A percentile compares a stretch with the other conserved stretches of the same genome.
phyloP scores from a whole-genome alignment of 35 echinoderm and acorn worm genomes.

The Ophiothrix spiculata region DNA sequence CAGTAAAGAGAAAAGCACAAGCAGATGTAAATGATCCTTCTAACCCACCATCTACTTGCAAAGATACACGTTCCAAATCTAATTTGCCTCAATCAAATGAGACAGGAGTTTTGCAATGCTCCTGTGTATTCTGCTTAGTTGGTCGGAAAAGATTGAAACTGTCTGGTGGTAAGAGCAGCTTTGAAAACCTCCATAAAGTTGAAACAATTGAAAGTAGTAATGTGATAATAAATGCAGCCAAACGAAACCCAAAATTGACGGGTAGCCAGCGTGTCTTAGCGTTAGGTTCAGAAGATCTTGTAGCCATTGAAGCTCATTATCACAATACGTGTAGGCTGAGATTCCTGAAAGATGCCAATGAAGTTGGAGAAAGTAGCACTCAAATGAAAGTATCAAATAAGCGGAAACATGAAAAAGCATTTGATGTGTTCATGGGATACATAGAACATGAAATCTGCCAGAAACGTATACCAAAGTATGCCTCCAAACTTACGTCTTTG shows the following conservation, averaged over 20 bases:
- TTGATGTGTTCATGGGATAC: too few species aligned
- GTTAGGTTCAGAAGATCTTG: constrained; percentile 38
- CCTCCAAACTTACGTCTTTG: too few species aligned
- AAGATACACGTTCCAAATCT: too few species aligned
- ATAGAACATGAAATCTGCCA: too few species aligned
- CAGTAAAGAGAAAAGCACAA: constrained; percentile 30
- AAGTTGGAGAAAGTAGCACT: background rate
- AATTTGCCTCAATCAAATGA: too few species aligned
- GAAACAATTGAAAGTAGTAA: constrained; percentile 30
- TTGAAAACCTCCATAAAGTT: constrained; percentile 44
- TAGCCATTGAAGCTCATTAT: constrained; percentile 43
- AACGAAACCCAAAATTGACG: constrained; percentile 21
- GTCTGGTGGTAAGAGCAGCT: background rate
- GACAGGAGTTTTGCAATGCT: too few species aligned
- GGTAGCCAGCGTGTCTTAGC: constrained; percentile 27
- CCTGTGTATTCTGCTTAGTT: too few species aligned
- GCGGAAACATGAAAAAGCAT: too few species aligned
- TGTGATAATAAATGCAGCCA: constrained; percentile 26
- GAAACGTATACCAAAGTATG: too few species aligned
- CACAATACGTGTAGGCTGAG: constrained; percentile 34
- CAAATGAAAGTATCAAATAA: background rate
- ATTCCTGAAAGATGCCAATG: constrained; percentile 21
- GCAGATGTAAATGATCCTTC: too few species aligned
- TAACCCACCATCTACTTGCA: too few species aligned
- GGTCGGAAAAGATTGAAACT: too few species aligned